Base-by-base conservation (phyloP, 2,888 invertebrate species). In the Eilema caniola region DNA sequence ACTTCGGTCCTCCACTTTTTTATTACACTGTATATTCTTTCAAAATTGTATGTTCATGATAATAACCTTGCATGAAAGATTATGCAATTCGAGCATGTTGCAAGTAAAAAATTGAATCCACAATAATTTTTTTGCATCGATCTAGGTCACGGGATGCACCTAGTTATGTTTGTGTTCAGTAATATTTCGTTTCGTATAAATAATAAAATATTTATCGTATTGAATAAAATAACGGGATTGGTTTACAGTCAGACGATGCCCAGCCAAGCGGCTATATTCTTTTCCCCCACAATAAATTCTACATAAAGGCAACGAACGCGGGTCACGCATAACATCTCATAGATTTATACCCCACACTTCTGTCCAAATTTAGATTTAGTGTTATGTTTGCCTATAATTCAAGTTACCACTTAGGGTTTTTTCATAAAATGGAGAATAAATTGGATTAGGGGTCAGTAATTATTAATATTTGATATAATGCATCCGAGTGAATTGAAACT, bases 321-420 rank as follows among this genome's bases (percentile, higher is more conserved):
- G 91, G 92, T 93, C 95, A 94, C 94, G 95, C 93, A 94, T 93
- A 94, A 89, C 93, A 93, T 94, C 91, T 90, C 90, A 90, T 92
- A 89, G 92, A 95, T 95, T 94, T 95, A 94, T 94, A 87, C 86
- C 93, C 92, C 90, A 90, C 92, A 94, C 92, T 94, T 92, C 92
- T 94, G 92, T 93, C 94, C 90, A 93, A 93, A 95, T 94, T 93
- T 93, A 93, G 94, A 94, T 95, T 93, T 94, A 94, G 89, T 93
- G 90, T 91, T 92, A 92, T 92, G 91, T 91, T 91, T 90, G 88
- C 87, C 85, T 85, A 89, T 93, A 92, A 90, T 85, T 92, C 90
- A 91, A 86, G 76, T 80, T 74, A 75, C 80, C 82, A 78, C 76
- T 79, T 76, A 75, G 72, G 66, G 67, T 66, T 85, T 87, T n/a